Conservation (phyloP, 1,140 invertebrate genomes). For the Drosophila ogumai region DNA sequence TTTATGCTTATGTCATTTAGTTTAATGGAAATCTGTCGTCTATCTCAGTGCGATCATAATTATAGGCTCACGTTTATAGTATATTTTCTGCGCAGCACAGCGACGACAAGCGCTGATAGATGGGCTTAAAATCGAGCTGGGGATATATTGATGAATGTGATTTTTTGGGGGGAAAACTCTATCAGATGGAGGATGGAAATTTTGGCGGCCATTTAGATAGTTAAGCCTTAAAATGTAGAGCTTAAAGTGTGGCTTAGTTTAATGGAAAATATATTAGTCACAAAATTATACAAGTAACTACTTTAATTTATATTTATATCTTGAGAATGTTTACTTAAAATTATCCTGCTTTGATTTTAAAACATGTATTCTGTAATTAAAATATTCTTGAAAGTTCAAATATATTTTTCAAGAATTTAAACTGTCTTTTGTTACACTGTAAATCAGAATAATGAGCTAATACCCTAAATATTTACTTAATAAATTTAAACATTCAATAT, state of each 20-base stretch:
- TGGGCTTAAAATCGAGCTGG: not conserved
- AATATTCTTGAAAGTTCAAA: not conserved
- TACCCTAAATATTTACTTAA: not conserved
- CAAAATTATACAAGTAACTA: not conserved
- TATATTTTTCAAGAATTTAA: no score
- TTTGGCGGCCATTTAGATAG: not conserved
- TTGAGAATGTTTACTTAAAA: no score
- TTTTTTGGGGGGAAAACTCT: not conserved
- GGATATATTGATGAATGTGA: slow-evolving; percentile 13
- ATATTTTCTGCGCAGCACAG: slow-evolving; percentile 1
- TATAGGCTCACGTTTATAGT: slow-evolving; percentile 26
- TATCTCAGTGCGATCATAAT: slow-evolving; percentile 14
- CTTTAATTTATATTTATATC: not conserved
- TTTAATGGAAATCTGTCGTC: slow-evolving; percentile 67
- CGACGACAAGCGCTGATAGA: slow-evolving; percentile 57
- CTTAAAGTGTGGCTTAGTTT: not conserved
- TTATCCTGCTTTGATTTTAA: fast-evolving
- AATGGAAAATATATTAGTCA: not conserved
- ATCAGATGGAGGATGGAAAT: not conserved
- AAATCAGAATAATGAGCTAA: not conserved
- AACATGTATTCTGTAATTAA: not conserved
- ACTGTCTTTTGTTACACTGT: not conserved
- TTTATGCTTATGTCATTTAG: slow-evolving; percentile 82
- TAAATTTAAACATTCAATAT: not conserved
- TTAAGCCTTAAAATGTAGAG: not conserved